Evolutionary conservation across 2,888 invertebrate species (phyloP).

Genomic region (Brachypterus glaber): DNA sequence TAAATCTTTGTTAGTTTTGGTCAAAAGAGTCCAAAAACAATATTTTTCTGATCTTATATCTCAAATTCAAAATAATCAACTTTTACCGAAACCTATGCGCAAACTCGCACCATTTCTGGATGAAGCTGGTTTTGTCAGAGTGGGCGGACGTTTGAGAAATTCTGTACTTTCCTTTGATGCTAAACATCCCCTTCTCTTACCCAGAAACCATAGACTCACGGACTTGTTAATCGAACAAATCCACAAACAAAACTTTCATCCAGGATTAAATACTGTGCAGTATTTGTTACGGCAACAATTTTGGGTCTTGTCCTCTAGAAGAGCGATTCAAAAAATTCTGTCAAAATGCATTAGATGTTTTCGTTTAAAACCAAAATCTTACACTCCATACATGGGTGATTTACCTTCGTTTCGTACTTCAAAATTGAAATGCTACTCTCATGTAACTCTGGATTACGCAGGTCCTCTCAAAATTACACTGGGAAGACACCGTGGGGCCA

Average conservation of each 20-base stretch:
- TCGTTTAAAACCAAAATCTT: background rate
- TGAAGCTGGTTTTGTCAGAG: slow-evolving; percentile 8
- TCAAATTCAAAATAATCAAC: too few species aligned
- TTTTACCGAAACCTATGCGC: slow-evolving; percentile 2
- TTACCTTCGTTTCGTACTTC: background rate
- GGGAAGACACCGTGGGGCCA: background rate
- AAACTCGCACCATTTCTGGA: slow-evolving; percentile 9
- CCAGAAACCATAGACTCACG: background rate
- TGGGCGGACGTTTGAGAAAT: slow-evolving; percentile 8
- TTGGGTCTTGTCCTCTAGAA: background rate
- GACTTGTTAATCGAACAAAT: background rate
- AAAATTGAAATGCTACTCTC: background rate
- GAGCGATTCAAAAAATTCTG: background rate
- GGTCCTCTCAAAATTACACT: background rate
- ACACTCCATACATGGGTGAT: too few species aligned
- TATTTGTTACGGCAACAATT: slow-evolving; percentile 2
- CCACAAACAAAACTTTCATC: background rate
- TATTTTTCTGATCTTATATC: slow-evolving; percentile 5
- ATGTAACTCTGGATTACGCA: background rate
- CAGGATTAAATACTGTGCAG: background rate
- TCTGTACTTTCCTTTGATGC: slow-evolving; percentile 3
- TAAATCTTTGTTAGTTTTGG: slow-evolving; percentile 7
- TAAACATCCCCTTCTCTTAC: background rate
- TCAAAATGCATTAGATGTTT: background rate
- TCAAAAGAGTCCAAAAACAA: slow-evolving; percentile 7